Evolutionary conservation across 2,888 invertebrate species (phyloP).

Genomic region (Lasius fuliginosus): DNA sequence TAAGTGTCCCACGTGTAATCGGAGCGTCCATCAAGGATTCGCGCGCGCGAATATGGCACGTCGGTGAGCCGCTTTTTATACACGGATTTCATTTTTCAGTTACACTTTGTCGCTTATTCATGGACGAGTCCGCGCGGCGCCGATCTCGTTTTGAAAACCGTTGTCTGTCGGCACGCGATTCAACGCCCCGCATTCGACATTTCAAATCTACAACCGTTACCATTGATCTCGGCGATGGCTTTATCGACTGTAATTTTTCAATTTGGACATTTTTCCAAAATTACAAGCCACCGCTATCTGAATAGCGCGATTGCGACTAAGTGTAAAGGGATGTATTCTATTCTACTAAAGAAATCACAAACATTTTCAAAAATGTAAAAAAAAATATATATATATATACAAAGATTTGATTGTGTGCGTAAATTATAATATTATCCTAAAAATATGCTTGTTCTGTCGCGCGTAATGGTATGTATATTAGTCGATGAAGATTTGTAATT

Average conservation of each 20-base stretch:
- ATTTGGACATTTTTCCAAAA: slow-evolving; percentile 17
- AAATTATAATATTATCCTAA: background rate
- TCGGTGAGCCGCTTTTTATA: slow-evolving; percentile 62
- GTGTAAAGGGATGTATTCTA: background rate
- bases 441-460: background rate
- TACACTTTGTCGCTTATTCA: slow-evolving; percentile 72
- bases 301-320: slow-evolving; percentile 1
- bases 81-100: slow-evolving; percentile 75
- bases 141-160: slow-evolving; percentile 50
- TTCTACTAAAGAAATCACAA: background rate
- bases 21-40: slow-evolving; percentile 71
- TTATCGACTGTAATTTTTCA: slow-evolving; percentile 47
- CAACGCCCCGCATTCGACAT: background rate
- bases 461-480: no score
- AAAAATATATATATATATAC: background rate
- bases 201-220: slow-evolving; percentile 6
- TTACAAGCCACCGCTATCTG: background rate
- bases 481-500: background rate
- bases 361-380: background rate
- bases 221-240: slow-evolving; percentile 34
- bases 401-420: background rate
- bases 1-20: slow-evolving; percentile 75
- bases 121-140: slow-evolving; percentile 18
- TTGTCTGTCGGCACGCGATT: slow-evolving; percentile 32
- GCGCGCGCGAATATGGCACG: slow-evolving; percentile 63